A percentile compares a stretch with the other conserved stretches of the same genome.
These are phyloP conservation scores for Syndactyla subalaris DNA, from an alignment of 2,797 vertebrate species.

Conservation along the genomic window DNA sequence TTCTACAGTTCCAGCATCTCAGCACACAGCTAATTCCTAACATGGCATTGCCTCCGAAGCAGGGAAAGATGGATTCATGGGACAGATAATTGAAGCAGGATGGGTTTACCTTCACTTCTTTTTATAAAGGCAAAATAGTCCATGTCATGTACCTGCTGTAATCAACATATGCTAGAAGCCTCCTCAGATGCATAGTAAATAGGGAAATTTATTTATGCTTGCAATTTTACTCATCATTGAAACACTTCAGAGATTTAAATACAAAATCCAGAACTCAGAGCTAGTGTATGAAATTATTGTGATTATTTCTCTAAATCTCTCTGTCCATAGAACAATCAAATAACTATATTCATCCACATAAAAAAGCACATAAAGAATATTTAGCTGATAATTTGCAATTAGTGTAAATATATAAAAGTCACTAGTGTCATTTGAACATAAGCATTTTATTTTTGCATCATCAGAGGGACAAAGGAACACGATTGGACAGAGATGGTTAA, in stretches of 20 bases:
- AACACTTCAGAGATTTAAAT: conserved; percentile 42
- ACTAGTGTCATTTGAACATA: background rate
- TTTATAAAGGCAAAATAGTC: background rate
- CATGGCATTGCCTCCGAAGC: background rate
- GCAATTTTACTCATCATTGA: background rate
- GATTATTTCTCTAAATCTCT: conserved; percentile 36
- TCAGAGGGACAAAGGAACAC: conserved; percentile 2
- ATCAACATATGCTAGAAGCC: conserved; percentile 1
- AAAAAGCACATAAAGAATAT: background rate
- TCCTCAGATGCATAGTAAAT: conserved; percentile 55
- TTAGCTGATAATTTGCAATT: background rate
- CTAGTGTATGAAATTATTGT: background rate
- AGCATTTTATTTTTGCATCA: conserved; percentile 3
- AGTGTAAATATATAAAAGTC: background rate
- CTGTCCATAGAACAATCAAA: conserved; percentile 34
- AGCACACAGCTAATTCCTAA: background rate
- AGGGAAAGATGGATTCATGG: background rate
- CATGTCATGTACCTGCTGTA: background rate
- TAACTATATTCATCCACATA: background rate
- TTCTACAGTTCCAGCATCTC: background rate
- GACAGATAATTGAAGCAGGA: background rate
- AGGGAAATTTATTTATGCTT: conserved; percentile 19
- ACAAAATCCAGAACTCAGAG: conserved; percentile 36
- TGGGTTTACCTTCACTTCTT: background rate
- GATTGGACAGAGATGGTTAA: background rate